Evolutionary conservation across 2,113 vertebrate genomes (phyloP).

Genomic region (Triplophysa tibetana): DNA sequence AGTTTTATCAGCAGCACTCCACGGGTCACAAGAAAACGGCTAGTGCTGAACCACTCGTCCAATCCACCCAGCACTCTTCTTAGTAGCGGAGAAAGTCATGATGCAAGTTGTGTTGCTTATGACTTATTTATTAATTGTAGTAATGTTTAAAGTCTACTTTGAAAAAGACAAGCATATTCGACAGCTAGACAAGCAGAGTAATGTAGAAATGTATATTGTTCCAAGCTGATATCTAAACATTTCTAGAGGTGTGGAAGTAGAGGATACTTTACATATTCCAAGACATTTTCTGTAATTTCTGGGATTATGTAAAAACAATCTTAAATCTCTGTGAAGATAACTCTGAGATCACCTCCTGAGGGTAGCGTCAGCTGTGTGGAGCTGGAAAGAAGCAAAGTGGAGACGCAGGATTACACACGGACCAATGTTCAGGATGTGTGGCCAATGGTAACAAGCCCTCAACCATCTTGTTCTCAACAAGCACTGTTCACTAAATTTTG

Average conservation of each 20-base stretch:
- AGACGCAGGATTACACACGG: conserved; percentile 48
- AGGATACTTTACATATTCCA: not conserved
- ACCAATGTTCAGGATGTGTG: conserved; percentile 49
- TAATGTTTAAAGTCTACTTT: no score
- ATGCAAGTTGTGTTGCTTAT: conserved; percentile 51
- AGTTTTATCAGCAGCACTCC: conserved; percentile 73
- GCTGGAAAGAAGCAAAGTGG: conserved; percentile 61
- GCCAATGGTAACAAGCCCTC: conserved; percentile 62
- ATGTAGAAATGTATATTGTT: no score
- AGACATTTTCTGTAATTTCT: not conserved
- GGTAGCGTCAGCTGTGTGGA: conserved; percentile 62
- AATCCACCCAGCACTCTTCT: conserved; percentile 57
- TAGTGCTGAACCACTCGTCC: conserved; percentile 53
- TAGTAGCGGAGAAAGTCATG: conserved; percentile 54
- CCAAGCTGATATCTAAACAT: no score
- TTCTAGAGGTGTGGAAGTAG: not conserved
- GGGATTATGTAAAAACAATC: not conserved
- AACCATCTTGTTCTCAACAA: not conserved
- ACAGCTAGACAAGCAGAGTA: no score
- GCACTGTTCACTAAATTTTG: not conserved
- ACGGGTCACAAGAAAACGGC: conserved; percentile 56
- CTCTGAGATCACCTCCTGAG: conserved; percentile 57
- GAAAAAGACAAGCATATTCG: no score
- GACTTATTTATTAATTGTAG: not conserved
- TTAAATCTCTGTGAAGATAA: conserved; percentile 49